Percentiles rank a stretch among this genome's conserved stretches.
Conservation (phyloP, 2,113 vertebrate species). For the Mohoua ochrocephala region DNA sequence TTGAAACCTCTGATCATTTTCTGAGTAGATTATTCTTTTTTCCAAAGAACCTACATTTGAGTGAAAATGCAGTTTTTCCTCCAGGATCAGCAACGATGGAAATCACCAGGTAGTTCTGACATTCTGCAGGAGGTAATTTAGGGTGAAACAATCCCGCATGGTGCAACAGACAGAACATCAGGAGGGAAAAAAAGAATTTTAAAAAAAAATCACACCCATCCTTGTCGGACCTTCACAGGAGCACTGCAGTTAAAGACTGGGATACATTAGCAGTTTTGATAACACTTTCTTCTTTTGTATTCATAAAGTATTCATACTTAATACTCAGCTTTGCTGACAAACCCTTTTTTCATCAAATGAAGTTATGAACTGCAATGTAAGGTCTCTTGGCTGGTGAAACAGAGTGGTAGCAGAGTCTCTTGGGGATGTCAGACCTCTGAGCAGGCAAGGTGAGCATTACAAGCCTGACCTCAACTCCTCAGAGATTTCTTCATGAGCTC, state of each 20-base stretch:
- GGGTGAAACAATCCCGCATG: background rate
- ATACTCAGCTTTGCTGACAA: background rate
- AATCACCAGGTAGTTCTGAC: background rate
- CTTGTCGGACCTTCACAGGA: background rate
- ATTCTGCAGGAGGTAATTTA: background rate
- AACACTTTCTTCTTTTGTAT: background rate
- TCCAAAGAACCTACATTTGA: background rate
- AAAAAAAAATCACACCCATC: background rate
- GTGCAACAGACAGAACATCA: background rate
- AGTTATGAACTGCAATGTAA: background rate
- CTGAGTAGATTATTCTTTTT: background rate
- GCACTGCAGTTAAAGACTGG: background rate
- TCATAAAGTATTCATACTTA: background rate
- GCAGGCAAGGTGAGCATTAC: background rate
- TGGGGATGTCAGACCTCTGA: background rate
- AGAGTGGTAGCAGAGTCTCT: background rate
- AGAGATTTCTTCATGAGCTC: background rate
- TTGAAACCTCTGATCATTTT: background rate
- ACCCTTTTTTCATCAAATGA: background rate
- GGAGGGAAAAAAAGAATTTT: rapidly evolving
- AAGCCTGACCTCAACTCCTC: background rate
- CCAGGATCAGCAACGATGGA: background rate
- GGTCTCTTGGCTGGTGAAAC: background rate
- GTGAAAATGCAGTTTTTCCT: background rate
- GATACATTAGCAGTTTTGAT: background rate